Conservation (phyloP, 2,797 vertebrate species). For the Petrocephalus schoutedeni region DNA sequence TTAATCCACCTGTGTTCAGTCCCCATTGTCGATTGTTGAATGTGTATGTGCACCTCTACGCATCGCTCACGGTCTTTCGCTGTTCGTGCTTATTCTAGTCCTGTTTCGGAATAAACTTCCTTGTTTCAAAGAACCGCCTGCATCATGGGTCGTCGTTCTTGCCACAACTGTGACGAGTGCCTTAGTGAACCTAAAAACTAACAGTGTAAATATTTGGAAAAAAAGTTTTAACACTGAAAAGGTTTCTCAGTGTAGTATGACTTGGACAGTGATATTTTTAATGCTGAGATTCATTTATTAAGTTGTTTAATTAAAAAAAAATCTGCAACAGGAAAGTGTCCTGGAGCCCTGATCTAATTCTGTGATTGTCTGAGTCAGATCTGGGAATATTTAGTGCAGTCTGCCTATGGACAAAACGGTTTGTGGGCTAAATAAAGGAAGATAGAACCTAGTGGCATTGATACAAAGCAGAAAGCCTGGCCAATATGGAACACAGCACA, state of each 20-base stretch:
- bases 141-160: too few species aligned
- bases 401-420: neutral
- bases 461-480: neutral
- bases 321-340: neutral
- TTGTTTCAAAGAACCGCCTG: too few species aligned
- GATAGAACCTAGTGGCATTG: neutral
- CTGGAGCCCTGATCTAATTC: slow-evolving; percentile 1
- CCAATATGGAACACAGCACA: neutral
- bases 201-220: neutral
- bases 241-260: neutral
- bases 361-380: neutral
- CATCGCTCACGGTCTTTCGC: too few species aligned
- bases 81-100: too few species aligned
- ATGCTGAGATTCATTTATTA: neutral
- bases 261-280: neutral
- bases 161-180: too few species aligned
- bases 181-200: neutral
- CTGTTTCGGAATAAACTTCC: too few species aligned
- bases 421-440: neutral
- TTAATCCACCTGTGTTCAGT: too few species aligned
- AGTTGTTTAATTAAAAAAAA: neutral
- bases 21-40: too few species aligned
- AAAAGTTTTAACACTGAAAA: neutral
- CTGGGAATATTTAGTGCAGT: neutral
- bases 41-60: too few species aligned